A percentile compares a stretch with the other conserved stretches of the same genome.
phyloP scores from a whole-genome alignment of 2,797 vertebrate species.

The Chelon auratus region DNA sequence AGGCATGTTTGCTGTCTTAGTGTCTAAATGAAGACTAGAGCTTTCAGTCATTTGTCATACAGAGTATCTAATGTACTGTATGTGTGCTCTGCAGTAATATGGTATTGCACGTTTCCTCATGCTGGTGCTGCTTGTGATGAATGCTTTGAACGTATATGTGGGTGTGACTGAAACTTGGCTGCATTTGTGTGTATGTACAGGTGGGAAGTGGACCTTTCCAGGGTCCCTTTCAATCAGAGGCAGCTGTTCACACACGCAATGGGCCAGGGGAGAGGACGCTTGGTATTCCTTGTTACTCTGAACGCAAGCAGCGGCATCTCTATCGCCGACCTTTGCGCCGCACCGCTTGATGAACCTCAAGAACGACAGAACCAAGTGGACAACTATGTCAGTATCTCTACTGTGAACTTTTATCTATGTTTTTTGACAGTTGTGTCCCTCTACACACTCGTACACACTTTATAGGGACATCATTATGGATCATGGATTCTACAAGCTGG shows the following conservation, averaged over 20 bases:
- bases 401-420: neutral
- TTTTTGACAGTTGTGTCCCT: neutral
- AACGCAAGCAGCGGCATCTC: constrained; percentile 87
- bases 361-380: constrained; percentile 85
- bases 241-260: constrained; percentile 84
- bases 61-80: neutral
- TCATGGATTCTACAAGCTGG: neutral
- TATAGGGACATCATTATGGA: too few species aligned
- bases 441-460: neutral
- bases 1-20: neutral
- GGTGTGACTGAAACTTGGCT: neutral
- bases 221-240: constrained; percentile 78
- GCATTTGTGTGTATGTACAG: constrained; percentile 72
- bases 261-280: constrained; percentile 73
- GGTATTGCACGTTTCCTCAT: neutral
- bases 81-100: neutral
- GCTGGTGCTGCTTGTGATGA: neutral
- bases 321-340: constrained; percentile 89
- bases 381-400: constrained; percentile 86
- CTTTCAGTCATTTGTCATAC: neutral
- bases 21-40: neutral
- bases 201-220: constrained; percentile 89
- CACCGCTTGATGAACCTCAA: constrained; percentile 86
- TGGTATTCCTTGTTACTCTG: constrained; percentile 88
- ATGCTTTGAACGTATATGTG: neutral